Base-by-base conservation (phyloP, 2,888 invertebrate genomes). In the Deilephila porcellus region DNA sequence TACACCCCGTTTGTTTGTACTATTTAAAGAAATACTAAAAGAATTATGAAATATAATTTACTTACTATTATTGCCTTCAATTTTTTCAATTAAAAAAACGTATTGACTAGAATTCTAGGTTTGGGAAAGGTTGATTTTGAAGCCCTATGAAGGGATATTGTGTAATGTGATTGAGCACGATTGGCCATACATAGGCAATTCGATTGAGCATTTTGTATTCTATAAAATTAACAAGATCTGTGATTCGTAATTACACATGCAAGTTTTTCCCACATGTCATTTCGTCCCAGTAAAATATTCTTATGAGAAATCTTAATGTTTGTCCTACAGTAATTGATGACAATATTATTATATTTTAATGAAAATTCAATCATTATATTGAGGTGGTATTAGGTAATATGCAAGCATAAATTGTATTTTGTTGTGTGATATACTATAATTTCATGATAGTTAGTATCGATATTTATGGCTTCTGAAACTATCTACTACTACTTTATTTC, bases 131-230 rank as follows among this genome's bases (percentile, higher is more conserved):
- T 64, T 37, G 14, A 25, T 7, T 4, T 52, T 45, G 20, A 14
- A 67, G 45, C 20, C 64, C 45, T 52, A 17, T 45, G 2, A 19
- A n/a, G 34, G 56, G 56, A n/a, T 63, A 3, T 34, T 63, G 34
- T 34, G 34, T 25, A 32, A 32, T 60, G 29, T 62, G 29, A 17
- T 29, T 63, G 3, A 34, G 4, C 63, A 45, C n/a, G 20, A 64
- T 64, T 20, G 64, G 64, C 64, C 64, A 64, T 45, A 64, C 45
- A 20, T 64, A 45, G 45, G 64, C 45, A 64, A 64, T 64, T 64
- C 45, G 45, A 45, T 64, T 45, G 64, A 45, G 20, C 4, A 45
- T 5, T 11, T 62, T 8, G 14, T 19, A 29, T 4, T 62, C 29
- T 62, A 32, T 45, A 19, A 11, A 20, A 4, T 56, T 56, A 25